Evolutionary conservation across 2,113 vertebrate genomes (phyloP).

Genomic region (Opisthocomus hoazin): DNA sequence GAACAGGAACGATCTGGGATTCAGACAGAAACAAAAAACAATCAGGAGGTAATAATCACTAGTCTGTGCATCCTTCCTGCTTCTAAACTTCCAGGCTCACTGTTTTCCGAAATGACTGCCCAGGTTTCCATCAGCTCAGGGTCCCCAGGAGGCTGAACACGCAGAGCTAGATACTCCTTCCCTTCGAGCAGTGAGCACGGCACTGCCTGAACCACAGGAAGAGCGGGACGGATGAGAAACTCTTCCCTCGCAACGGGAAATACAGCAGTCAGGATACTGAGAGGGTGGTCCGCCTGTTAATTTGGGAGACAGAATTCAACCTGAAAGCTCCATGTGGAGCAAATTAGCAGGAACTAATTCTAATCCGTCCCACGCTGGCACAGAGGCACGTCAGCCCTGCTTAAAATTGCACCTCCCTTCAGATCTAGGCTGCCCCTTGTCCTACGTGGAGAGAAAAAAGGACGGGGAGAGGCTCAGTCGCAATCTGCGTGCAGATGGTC

Average conservation of each 20-base stretch:
- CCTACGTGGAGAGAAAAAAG: not conserved
- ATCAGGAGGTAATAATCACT: not conserved
- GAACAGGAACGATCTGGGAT: not conserved
- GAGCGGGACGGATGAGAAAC: not conserved
- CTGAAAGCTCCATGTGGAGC: conserved; percentile 59
- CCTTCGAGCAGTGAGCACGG: accelerated
- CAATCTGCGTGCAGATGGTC: conserved; percentile 52
- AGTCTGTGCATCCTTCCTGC: not conserved
- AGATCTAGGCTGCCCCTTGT: conserved; percentile 16
- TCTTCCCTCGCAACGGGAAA: not conserved
- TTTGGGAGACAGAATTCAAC: conserved; percentile 43
- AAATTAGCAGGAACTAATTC: conserved; percentile 64
- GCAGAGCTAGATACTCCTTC: not conserved
- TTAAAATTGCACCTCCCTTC: not conserved
- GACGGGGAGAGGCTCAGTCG: not conserved
- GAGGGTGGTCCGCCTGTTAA: conserved; percentile 48
- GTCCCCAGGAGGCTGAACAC: not conserved
- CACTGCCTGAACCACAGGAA: not conserved
- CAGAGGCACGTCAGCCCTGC: not conserved
- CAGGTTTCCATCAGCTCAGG: not conserved
- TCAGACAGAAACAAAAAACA: not conserved
- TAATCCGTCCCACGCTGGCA: conserved; percentile 25
- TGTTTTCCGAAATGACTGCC: not conserved
- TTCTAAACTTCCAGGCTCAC: not conserved
- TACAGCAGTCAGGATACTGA: not conserved